Conservation (phyloP, 1,140 invertebrate species). For the Brachionus sp. region DNA sequence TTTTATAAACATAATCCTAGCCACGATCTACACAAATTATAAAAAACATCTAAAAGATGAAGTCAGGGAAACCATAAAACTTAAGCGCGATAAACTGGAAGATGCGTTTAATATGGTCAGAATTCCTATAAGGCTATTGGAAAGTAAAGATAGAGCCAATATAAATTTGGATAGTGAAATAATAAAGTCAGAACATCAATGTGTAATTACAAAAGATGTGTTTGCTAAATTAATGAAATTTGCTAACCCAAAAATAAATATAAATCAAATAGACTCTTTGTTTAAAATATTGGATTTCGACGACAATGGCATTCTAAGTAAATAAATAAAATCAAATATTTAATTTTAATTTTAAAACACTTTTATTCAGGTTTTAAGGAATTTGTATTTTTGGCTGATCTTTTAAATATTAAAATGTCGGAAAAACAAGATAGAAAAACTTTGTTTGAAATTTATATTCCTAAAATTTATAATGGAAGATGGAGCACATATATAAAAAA, state of each 20-base stretch:
- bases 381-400: slow-evolving; percentile 61
- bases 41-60: slow-evolving; percentile 63
- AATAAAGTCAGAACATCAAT: slow-evolving; percentile 47
- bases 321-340: not conserved
- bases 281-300: slow-evolving; percentile 60
- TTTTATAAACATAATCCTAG: slow-evolving; percentile 64
- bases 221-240: slow-evolving; percentile 57
- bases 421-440: slow-evolving; percentile 60
- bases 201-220: slow-evolving; percentile 52
- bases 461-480: slow-evolving; percentile 55
- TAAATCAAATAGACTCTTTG: slow-evolving; percentile 56
- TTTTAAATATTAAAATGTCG: slow-evolving; percentile 60
- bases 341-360: not conserved
- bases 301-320: slow-evolving; percentile 54
- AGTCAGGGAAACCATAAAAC: slow-evolving; percentile 56
- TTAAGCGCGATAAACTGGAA: slow-evolving; percentile 57
- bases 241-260: slow-evolving; percentile 54
- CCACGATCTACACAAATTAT: slow-evolving; percentile 64
- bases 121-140: slow-evolving; percentile 47
- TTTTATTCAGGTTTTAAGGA: slow-evolving; percentile 54
- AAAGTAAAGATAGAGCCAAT: not conserved
- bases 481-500: slow-evolving; percentile 54
- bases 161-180: not conserved
- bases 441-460: slow-evolving; percentile 53
- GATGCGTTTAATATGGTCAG: slow-evolving; percentile 59